phyloP scores from a whole-genome alignment of 2,888 invertebrate species.

The Druceiella hillmani region DNA sequence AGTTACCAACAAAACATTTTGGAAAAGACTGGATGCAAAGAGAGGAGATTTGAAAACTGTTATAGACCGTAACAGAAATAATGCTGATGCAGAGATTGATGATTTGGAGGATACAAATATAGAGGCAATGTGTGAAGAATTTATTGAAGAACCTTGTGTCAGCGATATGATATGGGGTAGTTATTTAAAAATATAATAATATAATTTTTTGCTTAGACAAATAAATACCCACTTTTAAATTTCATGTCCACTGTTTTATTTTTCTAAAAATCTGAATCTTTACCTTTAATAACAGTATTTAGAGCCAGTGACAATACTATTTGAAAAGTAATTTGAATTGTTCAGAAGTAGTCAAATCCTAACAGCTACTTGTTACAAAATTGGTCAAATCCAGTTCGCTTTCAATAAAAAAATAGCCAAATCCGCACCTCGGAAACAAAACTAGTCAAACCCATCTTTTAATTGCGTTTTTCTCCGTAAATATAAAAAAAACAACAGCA shows the following conservation, averaged over 20 bases:
- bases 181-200: constrained; percentile 3
- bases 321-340: constrained; percentile 5
- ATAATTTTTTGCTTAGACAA: too few species aligned
- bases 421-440: constrained; percentile 14
- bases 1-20: constrained; percentile 15
- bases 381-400: constrained; percentile 12
- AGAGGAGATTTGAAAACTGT: constrained; percentile 17
- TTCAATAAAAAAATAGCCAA: constrained; percentile 11
- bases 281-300: too few species aligned
- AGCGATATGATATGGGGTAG: constrained; percentile 3
- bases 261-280: too few species aligned
- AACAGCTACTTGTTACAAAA: constrained; percentile 9
- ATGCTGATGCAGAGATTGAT: constrained; percentile 13
- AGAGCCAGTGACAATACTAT: constrained; percentile 2
- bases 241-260: too few species aligned
- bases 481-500: too few species aligned
- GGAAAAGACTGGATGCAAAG: constrained; percentile 18
- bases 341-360: constrained; percentile 12
- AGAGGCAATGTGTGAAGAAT: constrained; percentile 12
- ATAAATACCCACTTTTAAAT: too few species aligned
- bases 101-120: constrained; percentile 13
- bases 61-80: constrained; percentile 12
- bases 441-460: constrained; percentile 15
- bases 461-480: too few species aligned
- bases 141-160: constrained; percentile 13